Percentiles rank a stretch among this genome's conserved stretches.
Evolutionary conservation across 2,113 vertebrate genomes (phyloP).

Genomic region (Notiomystis cincta): DNA sequence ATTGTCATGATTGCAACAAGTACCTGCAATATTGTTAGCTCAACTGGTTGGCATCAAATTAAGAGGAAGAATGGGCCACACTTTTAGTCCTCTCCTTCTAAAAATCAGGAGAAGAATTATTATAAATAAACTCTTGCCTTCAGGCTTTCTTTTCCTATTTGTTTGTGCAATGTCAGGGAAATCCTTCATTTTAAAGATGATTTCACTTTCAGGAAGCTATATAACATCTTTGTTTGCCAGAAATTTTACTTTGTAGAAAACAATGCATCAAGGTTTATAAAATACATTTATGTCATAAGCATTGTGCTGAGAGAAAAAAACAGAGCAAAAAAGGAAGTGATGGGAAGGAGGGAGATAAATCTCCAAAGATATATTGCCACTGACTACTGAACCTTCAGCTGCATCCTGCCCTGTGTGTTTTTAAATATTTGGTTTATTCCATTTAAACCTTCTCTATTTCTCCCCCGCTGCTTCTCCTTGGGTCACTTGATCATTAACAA

Average conservation of each 20-base stretch:
- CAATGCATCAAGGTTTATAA: not conserved
- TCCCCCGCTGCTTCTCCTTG: not conserved
- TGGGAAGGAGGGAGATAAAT: not conserved
- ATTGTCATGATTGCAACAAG: not conserved
- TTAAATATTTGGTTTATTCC: not conserved
- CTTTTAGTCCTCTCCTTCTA: not conserved
- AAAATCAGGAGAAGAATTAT: constrained; percentile 13
- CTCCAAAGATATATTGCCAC: not conserved
- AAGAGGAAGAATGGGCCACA: not conserved
- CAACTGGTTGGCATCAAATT: not conserved
- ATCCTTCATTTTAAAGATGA: constrained; percentile 47
- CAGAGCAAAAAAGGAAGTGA: not conserved
- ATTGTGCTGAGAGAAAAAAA: constrained; percentile 5
- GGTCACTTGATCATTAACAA: not conserved
- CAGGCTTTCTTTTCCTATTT: constrained; percentile 37
- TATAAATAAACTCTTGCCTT: constrained; percentile 18
- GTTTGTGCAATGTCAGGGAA: constrained; percentile 22
- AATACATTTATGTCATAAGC: constrained; percentile 9
- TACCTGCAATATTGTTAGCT: not conserved
- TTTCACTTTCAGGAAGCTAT: constrained; percentile 25
- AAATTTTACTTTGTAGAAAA: constrained; percentile 20
- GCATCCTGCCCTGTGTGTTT: not conserved
- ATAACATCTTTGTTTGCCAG: not conserved
- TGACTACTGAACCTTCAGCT: not conserved
- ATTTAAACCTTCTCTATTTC: not conserved